Percentiles rank a stretch among this genome's conserved stretches.
Evolutionary conservation across 2,888 invertebrate genomes (phyloP).

Genomic region (Oligia fasciuncula): DNA sequence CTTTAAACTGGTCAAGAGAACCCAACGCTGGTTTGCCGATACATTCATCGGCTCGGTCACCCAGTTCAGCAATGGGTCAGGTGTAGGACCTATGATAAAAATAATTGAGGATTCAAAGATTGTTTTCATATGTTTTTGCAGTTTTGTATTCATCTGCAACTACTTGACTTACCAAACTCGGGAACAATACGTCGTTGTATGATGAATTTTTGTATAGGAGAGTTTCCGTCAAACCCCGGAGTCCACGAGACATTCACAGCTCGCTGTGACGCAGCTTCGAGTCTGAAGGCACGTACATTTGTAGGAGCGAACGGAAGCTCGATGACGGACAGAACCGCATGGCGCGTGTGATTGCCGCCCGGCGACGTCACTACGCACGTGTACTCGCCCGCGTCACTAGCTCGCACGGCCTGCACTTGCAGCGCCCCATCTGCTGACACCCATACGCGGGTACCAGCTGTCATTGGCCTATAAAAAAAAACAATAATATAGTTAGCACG

Average conservation of each 20-base stretch:
- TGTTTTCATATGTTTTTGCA: neutral
- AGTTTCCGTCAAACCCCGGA: constrained; percentile 99
- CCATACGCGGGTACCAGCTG: constrained; percentile 92
- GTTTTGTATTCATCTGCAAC: neutral
- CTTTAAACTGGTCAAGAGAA: constrained; percentile 95
- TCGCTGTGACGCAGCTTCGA: constrained; percentile 92
- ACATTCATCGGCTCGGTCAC: constrained; percentile 96
- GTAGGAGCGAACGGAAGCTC: constrained; percentile 98
- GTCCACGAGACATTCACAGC: constrained; percentile 98
- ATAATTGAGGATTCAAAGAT: neutral
- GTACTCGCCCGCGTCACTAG: constrained; percentile 98
- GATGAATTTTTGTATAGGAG: constrained; percentile 97
- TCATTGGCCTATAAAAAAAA: constrained; percentile 81
- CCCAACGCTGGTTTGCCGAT: constrained; percentile 94
- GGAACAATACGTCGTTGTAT: constrained; percentile 97
- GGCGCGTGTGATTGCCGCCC: constrained; percentile 97
- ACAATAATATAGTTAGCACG: constrained; percentile 3
- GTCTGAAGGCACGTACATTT: constrained; percentile 93
- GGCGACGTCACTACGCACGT: constrained; percentile 96
- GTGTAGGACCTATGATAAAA: constrained; percentile 93
- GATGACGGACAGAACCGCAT: constrained; percentile 94
- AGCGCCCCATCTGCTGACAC: constrained; percentile 95
- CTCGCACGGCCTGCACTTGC: constrained; percentile 96
- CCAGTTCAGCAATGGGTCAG: constrained; percentile 96
- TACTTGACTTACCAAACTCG: constrained; percentile 92